Percentiles rank a stretch among this genome's conserved stretches.
Conservation (phyloP, 2,888 invertebrate genomes). For the Ochropacha duplaris region DNA sequence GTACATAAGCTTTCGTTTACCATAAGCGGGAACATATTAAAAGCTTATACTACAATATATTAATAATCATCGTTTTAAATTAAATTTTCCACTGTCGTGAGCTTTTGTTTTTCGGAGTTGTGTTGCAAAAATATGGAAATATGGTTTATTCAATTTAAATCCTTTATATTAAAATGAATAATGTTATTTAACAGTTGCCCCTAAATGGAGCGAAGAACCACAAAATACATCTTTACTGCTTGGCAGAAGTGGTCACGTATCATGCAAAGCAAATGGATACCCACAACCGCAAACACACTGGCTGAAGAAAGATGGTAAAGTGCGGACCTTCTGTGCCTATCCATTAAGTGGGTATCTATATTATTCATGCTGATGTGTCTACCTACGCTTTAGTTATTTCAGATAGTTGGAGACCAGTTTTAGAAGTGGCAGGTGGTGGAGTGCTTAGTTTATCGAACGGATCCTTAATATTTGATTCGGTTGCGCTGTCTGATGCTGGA, state of each 20-base stretch:
- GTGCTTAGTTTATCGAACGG: constrained; percentile 76
- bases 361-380: neutral
- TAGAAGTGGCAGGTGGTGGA: constrained; percentile 77
- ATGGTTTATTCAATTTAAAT: too few relatives aligned
- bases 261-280: constrained; percentile 92
- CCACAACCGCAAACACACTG: constrained; percentile 89
- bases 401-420: constrained; percentile 73
- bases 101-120: too few relatives aligned
- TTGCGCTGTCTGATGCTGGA: constrained; percentile 74
- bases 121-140: too few relatives aligned
- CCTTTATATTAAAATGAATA: too few relatives aligned
- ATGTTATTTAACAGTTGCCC: constrained; percentile 84
- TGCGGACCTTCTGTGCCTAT: too few relatives aligned
- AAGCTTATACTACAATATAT: too few relatives aligned
- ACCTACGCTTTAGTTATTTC: constrained; percentile 54
- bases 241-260: constrained; percentile 88
- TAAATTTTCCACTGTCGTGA: too few relatives aligned
- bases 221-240: constrained; percentile 88
- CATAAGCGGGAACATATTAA: too few relatives aligned
- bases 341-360: too few relatives aligned
- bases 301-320: constrained; percentile 88
- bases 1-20: too few relatives aligned
- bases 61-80: too few relatives aligned
- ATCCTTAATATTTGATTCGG: constrained; percentile 73
- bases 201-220: constrained; percentile 90